Conservation (phyloP, 2,113 vertebrate species). For the Sapajus apella region DNA sequence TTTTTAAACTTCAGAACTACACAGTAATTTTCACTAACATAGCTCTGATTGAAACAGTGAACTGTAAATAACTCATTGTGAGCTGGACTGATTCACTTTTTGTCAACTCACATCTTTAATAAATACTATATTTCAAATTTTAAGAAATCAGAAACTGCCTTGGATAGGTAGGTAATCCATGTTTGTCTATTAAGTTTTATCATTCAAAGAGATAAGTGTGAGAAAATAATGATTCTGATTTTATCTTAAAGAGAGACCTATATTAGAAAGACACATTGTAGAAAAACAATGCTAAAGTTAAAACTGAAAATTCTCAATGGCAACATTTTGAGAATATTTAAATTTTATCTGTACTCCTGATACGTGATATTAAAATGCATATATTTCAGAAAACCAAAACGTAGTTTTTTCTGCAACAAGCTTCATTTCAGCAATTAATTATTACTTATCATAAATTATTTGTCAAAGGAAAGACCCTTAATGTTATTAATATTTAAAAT, state of each 20-base stretch:
- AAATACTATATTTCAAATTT: constrained; percentile 22
- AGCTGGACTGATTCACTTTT: not conserved
- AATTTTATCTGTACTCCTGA: not conserved
- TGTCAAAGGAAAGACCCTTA: not conserved
- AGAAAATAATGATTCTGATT: constrained; percentile 32
- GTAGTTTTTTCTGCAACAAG: not conserved
- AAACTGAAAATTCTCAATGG: not conserved
- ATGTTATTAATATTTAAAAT: not conserved
- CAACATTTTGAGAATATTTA: not conserved
- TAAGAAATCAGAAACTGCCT: not conserved
- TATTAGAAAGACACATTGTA: not conserved
- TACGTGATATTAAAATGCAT: not conserved
- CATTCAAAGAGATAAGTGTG: not conserved
- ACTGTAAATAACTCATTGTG: not conserved
- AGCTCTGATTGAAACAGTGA: not conserved
- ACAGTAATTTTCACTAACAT: constrained; percentile 26
- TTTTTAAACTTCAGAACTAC: constrained; percentile 41
- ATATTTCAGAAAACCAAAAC: constrained; percentile 5
- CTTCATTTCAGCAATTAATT: not conserved
- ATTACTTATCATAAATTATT: not conserved
- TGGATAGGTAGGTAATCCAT: not conserved
- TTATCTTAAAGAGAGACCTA: not conserved
- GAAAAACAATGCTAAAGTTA: not conserved
- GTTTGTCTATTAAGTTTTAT: not conserved
- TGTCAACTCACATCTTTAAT: not conserved